phyloP scores from a whole-genome alignment of 2,797 vertebrate species.

The Crenichthys baileyi region DNA sequence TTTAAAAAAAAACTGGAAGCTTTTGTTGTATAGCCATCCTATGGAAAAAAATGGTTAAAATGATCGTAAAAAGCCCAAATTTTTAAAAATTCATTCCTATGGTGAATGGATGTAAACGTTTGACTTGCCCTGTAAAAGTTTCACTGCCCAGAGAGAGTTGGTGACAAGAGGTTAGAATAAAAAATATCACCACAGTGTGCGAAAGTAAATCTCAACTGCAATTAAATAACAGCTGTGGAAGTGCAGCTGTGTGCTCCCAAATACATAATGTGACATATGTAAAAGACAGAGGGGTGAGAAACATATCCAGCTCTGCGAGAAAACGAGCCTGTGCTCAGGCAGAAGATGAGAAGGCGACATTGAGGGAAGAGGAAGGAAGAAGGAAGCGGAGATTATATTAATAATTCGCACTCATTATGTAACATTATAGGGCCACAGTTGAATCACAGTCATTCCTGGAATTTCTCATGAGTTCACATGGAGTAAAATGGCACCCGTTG shows the following conservation, averaged over 20 bases:
- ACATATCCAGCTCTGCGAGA: conserved; percentile 12
- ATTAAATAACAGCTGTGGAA: conserved; percentile 61
- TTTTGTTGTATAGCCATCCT: too few relatives aligned
- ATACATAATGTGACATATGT: conserved; percentile 39
- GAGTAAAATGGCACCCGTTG: conserved; percentile 59
- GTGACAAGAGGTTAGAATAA: neutral
- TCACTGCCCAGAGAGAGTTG: neutral
- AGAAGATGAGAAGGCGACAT: conserved; percentile 45
- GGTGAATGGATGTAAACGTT: neutral
- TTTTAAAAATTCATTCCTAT: neutral
- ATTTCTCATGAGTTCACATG: conserved; percentile 59
- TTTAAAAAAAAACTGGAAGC: neutral
- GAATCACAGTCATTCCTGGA: conserved; percentile 70
- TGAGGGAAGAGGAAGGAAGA: conserved; percentile 54
- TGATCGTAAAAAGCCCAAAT: too few relatives aligned
- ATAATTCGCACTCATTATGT: conserved; percentile 71
- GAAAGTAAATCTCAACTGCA: conserved; percentile 35
- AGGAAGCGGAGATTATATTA: conserved; percentile 68
- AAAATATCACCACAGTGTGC: conserved; percentile 21
- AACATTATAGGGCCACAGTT: conserved; percentile 71
- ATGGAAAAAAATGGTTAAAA: too few relatives aligned
- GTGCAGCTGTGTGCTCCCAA: conserved; percentile 36
- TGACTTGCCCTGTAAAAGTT: neutral
- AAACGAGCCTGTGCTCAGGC: conserved; percentile 2
- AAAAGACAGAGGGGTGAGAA: conserved; percentile 19